Conservation (phyloP, 2,888 invertebrate species). For the Trichopoda pennipes region DNA sequence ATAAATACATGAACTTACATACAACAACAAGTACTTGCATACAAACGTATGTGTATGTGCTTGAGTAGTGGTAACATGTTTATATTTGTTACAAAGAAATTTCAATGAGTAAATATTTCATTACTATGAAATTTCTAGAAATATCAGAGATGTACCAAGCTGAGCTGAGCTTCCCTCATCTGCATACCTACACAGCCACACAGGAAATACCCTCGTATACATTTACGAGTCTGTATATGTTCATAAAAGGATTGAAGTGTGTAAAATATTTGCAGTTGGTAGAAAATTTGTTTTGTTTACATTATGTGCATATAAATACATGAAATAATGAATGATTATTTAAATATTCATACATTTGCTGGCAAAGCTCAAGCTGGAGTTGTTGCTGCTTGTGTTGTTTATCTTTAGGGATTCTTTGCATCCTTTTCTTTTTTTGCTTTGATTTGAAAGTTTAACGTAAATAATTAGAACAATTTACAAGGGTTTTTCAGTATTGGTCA, state of each 20-base stretch:
- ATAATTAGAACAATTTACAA: conserved; percentile 26
- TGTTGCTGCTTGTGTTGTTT: conserved; percentile 6
- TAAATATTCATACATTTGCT: conserved; percentile 23
- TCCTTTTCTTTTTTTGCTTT: background rate
- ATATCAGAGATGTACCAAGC: background rate
- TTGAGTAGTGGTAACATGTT: background rate
- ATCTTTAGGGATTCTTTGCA: background rate
- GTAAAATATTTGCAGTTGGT: conserved; percentile 20
- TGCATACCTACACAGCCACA: background rate
- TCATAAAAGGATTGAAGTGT: background rate
- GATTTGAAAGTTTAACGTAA: background rate
- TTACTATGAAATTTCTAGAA: conserved; percentile 14
- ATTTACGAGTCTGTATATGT: background rate
- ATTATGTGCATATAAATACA: conserved; percentile 25
- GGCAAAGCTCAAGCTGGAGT: background rate
- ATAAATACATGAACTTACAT: background rate
- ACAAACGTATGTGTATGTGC: background rate
- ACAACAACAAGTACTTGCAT: background rate
- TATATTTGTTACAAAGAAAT: conserved; percentile 26
- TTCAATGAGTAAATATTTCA: conserved; percentile 40
- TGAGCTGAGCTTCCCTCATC: background rate
- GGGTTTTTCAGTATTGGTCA: background rate
- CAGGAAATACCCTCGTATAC: background rate
- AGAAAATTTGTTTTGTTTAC: conserved; percentile 29
- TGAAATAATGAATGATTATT: conserved; percentile 48